phyloP scores from a whole-genome alignment of 2,113 vertebrate species.

The Daphoenositta chrysoptera region DNA sequence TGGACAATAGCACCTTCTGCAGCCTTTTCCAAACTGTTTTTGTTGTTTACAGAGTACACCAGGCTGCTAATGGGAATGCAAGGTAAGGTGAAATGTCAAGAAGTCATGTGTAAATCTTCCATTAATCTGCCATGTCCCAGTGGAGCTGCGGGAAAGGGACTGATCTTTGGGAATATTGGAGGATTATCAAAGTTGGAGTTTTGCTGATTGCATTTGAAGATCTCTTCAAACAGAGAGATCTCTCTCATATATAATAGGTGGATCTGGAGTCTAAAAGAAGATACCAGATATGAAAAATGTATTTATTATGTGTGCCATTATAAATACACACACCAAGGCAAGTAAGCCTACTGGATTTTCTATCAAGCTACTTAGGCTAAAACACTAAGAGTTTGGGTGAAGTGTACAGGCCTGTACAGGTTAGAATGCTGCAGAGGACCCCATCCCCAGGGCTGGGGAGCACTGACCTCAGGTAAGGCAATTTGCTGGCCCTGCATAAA shows the following conservation, averaged over 20 bases:
- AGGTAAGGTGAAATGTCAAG: background rate
- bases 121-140: background rate
- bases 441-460: background rate
- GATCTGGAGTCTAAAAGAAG: background rate
- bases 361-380: background rate
- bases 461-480: background rate
- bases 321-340: background rate
- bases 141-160: background rate
- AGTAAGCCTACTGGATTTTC: background rate
- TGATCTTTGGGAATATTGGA: background rate
- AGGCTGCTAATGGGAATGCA: background rate
- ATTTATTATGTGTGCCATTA: too few relatives aligned
- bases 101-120: background rate
- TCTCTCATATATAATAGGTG: background rate
- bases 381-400: background rate
- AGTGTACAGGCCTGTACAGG: background rate
- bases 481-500: background rate
- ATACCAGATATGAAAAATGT: background rate
- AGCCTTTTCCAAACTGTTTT: background rate
- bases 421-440: background rate
- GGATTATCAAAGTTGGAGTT: background rate
- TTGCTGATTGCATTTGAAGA: background rate
- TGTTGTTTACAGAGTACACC: background rate
- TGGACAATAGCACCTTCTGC: background rate
- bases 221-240: background rate